phyloP scores from a whole-genome alignment of 2,797 vertebrate genomes.

The Thripadectes ignobilis region DNA sequence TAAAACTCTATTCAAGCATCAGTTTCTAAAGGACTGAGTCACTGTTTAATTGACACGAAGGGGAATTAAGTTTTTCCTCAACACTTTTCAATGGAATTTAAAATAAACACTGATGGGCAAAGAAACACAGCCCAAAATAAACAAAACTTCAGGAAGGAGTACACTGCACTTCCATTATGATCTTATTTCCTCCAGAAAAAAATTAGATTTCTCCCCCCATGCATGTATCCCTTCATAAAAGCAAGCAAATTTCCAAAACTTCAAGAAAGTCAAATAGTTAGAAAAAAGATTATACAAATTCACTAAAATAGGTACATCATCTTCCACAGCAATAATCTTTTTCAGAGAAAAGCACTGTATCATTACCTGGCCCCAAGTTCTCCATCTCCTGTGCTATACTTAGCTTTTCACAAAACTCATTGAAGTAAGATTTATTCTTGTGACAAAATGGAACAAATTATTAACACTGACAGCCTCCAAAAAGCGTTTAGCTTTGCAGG shows the following conservation, averaged over 20 bases:
- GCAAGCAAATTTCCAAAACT: neutral
- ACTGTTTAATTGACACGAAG: neutral
- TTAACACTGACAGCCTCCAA: neutral
- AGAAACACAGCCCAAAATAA: neutral
- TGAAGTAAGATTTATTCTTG: neutral
- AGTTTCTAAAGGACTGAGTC: neutral
- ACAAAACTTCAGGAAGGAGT: neutral
- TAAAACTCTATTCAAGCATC: neutral
- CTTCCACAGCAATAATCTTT: neutral
- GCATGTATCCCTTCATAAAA: neutral
- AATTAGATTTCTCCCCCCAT: neutral
- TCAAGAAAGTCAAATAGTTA: neutral
- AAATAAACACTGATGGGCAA: neutral
- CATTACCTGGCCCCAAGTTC: neutral
- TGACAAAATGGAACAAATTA: neutral
- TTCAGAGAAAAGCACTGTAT: neutral
- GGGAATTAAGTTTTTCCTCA: neutral
- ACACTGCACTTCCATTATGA: neutral
- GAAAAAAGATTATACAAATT: neutral
- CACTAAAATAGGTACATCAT: neutral
- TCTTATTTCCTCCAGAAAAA: neutral
- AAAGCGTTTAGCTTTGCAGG: neutral
- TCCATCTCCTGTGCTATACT: neutral
- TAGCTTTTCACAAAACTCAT: neutral
- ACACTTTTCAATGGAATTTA: neutral